Evolutionary conservation across 2,888 invertebrate genomes (phyloP).

Genomic region (Oxyteleia sp.): DNA sequence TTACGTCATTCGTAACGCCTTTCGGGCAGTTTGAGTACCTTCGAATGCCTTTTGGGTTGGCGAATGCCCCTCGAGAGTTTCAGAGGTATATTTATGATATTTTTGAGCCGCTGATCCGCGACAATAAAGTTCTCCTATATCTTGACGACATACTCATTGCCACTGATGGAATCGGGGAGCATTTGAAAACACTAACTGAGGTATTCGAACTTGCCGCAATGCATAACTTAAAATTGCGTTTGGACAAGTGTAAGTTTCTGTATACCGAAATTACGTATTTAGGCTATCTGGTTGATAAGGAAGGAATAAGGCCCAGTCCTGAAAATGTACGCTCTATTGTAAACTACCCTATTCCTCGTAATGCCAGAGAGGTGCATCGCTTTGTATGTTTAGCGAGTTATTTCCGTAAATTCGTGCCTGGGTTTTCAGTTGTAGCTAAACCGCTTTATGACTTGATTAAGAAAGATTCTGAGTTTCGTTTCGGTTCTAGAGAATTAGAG

Average conservation of each 20-base stretch:
- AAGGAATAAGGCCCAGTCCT: neutral
- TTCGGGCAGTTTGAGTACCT: slow-evolving; percentile 2
- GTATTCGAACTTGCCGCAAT: neutral
- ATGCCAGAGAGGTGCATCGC: neutral
- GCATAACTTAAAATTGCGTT: neutral
- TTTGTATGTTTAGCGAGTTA: slow-evolving; percentile 4
- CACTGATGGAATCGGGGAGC: neutral
- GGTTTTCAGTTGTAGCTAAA: neutral
- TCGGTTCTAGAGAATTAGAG: neutral
- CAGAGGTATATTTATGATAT: neutral
- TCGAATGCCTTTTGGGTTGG: slow-evolving; percentile 6
- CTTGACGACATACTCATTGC: neutral
- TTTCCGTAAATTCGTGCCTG: slow-evolving; percentile 3
- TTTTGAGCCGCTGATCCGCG: neutral
- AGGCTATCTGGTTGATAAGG: slow-evolving; percentile 3
- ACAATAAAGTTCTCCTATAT: neutral
- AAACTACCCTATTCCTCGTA: slow-evolving; percentile 1
- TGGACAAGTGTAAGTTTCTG: slow-evolving; percentile 1
- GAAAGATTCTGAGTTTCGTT: neutral
- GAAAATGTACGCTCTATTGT: neutral
- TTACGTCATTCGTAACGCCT: slow-evolving; percentile 8
- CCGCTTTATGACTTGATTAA: neutral
- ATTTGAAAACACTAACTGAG: neutral
- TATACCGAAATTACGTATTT: slow-evolving; percentile 8
- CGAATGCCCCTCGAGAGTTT: slow-evolving; percentile 6